Evolutionary conservation across 2,888 invertebrate species (phyloP).

Genomic region (Acheta domesticus): DNA sequence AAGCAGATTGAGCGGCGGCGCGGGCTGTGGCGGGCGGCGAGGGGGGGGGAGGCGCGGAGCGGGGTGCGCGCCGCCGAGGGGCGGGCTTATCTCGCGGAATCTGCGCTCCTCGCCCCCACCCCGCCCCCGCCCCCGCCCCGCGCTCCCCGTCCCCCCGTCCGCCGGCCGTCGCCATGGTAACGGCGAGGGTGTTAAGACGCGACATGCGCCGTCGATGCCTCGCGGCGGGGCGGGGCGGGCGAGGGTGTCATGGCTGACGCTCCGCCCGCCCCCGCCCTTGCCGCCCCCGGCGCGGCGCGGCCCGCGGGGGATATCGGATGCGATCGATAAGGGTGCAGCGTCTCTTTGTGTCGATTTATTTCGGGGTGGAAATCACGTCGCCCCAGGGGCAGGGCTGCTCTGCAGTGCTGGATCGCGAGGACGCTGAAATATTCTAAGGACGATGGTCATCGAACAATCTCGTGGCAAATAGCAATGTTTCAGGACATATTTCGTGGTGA

Average conservation of each 20-base stretch:
- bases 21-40: not conserved
- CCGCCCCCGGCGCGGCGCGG: not conserved
- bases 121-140: not conserved
- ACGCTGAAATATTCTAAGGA: too few relatives aligned
- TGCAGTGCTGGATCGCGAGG: too few relatives aligned
- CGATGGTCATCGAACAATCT: too few relatives aligned
- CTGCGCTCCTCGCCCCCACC: not conserved
- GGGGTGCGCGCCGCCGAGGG: not conserved
- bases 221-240: slow-evolving; percentile 6
- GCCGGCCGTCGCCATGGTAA: not conserved
- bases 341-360: not conserved
- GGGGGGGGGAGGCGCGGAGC: not conserved
- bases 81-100: not conserved
- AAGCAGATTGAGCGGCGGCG: slow-evolving; percentile 3
- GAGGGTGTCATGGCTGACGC: slow-evolving; percentile 26
- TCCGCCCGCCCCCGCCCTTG: slow-evolving; percentile 12
- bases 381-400: too few relatives aligned
- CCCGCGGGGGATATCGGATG: not conserved
- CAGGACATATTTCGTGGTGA: too few relatives aligned
- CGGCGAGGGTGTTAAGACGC: slow-evolving; percentile 11
- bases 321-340: not conserved
- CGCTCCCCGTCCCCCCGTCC: not conserved
- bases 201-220: slow-evolving; percentile 11
- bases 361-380: too few relatives aligned
- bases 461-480: too few relatives aligned